A percentile compares a stretch with the other conserved stretches of the same genome.
These are phyloP conservation scores for Lota lota DNA, from an alignment of 2,113 vertebrate genomes.

Conservation along the genomic window DNA sequence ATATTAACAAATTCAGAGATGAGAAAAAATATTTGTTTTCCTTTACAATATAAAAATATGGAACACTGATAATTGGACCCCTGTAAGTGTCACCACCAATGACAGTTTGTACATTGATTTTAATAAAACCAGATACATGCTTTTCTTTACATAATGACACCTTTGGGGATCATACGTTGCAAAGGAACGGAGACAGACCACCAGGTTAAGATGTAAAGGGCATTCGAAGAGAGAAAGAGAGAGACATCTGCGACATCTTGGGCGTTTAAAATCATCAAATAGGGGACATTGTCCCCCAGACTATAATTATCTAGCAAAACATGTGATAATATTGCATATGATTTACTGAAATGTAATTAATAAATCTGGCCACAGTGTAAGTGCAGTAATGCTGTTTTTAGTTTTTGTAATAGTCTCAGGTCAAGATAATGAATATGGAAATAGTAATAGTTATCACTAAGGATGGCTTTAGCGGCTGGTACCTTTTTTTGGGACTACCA, in stretches of 20 bases:
- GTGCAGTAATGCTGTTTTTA: constrained; percentile 1
- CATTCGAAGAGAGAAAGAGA: constrained; percentile 34
- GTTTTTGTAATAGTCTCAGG: constrained; percentile 43
- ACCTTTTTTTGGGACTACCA: constrained; percentile 16
- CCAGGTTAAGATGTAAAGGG: constrained; percentile 32
- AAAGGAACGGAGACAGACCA: constrained; percentile 57
- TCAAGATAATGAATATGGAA: constrained; percentile 21
- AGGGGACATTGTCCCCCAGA: not conserved
- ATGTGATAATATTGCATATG: constrained; percentile 11
- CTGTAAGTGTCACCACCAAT: constrained; percentile 69
- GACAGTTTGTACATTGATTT: constrained; percentile 63
- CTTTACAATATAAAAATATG: constrained; percentile 77
- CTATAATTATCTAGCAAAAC: constrained; percentile 12
- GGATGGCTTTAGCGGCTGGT: constrained; percentile 23
- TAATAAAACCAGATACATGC: constrained; percentile 71
- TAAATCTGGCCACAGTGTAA: constrained; percentile 12
- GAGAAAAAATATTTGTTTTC: constrained; percentile 39
- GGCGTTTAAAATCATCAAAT: too few relatives aligned
- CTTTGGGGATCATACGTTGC: constrained; percentile 53
- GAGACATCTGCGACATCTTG: too few relatives aligned
- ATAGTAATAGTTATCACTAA: constrained; percentile 17
- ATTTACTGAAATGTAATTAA: constrained; percentile 9
- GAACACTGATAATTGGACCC: constrained; percentile 69
- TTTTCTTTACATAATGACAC: constrained; percentile 63
- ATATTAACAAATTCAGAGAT: constrained; percentile 64